phyloP scores from a whole-genome alignment of 1,140 invertebrate genomes.

The Zaprionus camerounensis region DNA sequence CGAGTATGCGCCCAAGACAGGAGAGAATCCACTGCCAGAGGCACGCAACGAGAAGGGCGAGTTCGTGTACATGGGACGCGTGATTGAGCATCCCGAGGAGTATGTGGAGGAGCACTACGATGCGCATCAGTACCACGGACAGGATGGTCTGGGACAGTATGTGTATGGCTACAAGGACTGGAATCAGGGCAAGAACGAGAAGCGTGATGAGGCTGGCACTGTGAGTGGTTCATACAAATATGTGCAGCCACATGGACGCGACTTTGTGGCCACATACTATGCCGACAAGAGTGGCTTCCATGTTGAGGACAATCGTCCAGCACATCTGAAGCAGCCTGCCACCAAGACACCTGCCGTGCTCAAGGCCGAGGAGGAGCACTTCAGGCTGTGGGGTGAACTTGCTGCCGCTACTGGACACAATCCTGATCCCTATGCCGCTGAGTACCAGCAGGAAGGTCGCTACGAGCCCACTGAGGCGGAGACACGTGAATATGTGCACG shows the following conservation, averaged over 20 bases:
- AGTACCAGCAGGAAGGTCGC: slow-evolving; percentile 74
- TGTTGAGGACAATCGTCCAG: slow-evolving; percentile 88
- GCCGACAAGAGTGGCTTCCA: slow-evolving; percentile 88
- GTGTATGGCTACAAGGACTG: slow-evolving; percentile 88
- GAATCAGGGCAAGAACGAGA: slow-evolving; percentile 87
- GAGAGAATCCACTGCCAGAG: slow-evolving; percentile 85
- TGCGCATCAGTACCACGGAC: slow-evolving; percentile 88
- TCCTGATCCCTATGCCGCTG: slow-evolving; percentile 84
- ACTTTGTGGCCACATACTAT: slow-evolving; percentile 86
- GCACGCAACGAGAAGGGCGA: slow-evolving; percentile 85
- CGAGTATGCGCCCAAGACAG: slow-evolving; percentile 85
- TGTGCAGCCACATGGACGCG: slow-evolving; percentile 80
- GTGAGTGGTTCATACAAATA: slow-evolving; percentile 83
- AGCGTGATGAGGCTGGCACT: slow-evolving; percentile 74
- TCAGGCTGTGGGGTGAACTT: slow-evolving; percentile 87
- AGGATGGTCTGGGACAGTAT: slow-evolving; percentile 87
- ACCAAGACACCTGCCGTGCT: slow-evolving; percentile 87
- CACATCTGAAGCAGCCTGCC: slow-evolving; percentile 86
- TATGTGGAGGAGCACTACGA: slow-evolving; percentile 88
- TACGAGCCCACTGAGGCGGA: slow-evolving; percentile 70
- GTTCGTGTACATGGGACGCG: slow-evolving; percentile 86
- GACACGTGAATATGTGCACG: slow-evolving; percentile 69
- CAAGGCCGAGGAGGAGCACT: slow-evolving; percentile 87
- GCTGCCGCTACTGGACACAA: slow-evolving; percentile 85
- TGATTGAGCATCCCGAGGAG: slow-evolving; percentile 87